Base-by-base conservation (phyloP, 2,113 vertebrate species). In the Pica pica region DNA sequence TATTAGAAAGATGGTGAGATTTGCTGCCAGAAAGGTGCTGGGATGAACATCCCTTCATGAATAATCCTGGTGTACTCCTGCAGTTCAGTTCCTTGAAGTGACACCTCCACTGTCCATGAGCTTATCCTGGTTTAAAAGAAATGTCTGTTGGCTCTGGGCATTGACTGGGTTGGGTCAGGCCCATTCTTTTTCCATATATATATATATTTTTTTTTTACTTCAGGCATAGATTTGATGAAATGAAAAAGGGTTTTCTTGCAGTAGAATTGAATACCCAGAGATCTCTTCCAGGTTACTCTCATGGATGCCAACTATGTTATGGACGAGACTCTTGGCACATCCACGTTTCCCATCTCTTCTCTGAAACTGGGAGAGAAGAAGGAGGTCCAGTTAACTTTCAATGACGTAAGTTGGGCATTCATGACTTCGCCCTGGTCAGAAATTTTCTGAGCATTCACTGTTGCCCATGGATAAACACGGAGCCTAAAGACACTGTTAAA, bases 251-350 rank as follows among this genome's bases (percentile, higher is more conserved):
- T 35, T 86, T 95, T 88, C n/a, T 41, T 3, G 24, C 64, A 84
- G 22, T 11, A 20, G 33, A 83, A 61, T 63, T 93, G 53, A 89
- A 67, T 57, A 49, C 24, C 6, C 2, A 1, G 39, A 0, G 85
- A 4, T 95, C 55, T 86, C 89, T 83, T 96, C 26, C 96, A 99
- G 99, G 96, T 99, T 83, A 99, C 98, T 5, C 97, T 99, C 96
- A 99, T 99, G 99, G 99, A 99, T 88, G 99, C 99, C 92, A 99
- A 99, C 97, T 99, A 99, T 3, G 98, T 99, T 83, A 99, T 99
- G 98, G 99, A 99, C 37, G 99, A 99, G 96, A 99, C 98, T 21
- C 98, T 99, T 56, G 99, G 99, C 49, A 98, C 98, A 4, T 96
- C 98, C 12, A 98, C 98, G 0, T 99, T 99, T 87, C 97, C 98